A percentile compares a stretch with the other conserved stretches of the same genome.
Conservation (phyloP, 2,113 vertebrate genomes). For the Ranitomeya variabilis region DNA sequence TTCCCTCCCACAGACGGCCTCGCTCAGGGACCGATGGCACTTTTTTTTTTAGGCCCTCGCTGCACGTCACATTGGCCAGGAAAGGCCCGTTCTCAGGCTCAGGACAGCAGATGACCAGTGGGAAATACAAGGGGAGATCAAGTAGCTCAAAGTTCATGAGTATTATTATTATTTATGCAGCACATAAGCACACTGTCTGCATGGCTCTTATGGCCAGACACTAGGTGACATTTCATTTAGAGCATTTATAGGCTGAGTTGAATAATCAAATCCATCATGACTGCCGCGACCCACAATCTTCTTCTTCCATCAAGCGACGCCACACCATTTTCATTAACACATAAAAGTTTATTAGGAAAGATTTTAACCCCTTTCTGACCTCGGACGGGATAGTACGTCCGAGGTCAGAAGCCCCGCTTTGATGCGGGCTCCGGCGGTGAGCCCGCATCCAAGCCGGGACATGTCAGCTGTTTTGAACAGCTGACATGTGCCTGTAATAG, state of each 20-base stretch:
- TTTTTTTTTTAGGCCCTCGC: slow-evolving; percentile 65
- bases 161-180: neutral
- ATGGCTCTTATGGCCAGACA: too few relatives aligned
- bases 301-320: too few relatives aligned
- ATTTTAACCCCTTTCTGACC: too few relatives aligned
- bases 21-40: slow-evolving; percentile 65
- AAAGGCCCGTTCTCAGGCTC: slow-evolving; percentile 66
- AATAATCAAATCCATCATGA: neutral
- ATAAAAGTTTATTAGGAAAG: too few relatives aligned
- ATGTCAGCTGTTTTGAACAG: too few relatives aligned
- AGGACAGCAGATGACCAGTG: slow-evolving; percentile 58
- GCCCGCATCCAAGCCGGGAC: too few relatives aligned
- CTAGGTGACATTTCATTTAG: neutral
- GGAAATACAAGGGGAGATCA: slow-evolving; percentile 57
- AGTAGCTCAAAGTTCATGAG: slow-evolving; percentile 31
- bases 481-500: too few relatives aligned
- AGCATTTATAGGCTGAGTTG: neutral
- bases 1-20: slow-evolving; percentile 68
- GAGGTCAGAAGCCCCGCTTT: too few relatives aligned
- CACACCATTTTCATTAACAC: too few relatives aligned
- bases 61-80: slow-evolving; percentile 65
- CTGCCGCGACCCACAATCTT: too few relatives aligned
- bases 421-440: too few relatives aligned
- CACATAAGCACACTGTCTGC: slow-evolving; percentile 1
- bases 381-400: too few relatives aligned